Conservation (phyloP, 2,888 invertebrate species). For the Ceriagrion tenellum region DNA sequence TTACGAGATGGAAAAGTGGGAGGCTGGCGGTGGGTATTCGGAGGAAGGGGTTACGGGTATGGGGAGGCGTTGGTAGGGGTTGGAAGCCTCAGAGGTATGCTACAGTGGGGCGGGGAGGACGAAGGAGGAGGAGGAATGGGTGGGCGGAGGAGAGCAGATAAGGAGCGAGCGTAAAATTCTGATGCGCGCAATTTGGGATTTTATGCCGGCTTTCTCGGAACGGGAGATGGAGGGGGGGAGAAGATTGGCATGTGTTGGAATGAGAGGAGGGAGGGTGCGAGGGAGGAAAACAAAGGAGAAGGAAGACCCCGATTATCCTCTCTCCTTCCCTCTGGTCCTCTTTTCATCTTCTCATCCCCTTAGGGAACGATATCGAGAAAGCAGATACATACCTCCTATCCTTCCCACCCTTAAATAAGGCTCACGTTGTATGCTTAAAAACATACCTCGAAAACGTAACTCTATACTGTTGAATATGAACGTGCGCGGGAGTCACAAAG, state of each 20-base stretch:
- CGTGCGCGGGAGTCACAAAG: too few species aligned
- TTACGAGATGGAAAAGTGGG: background rate
- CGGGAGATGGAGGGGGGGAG: background rate
- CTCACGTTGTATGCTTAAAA: too few species aligned
- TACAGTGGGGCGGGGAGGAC: background rate
- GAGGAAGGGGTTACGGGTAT: background rate
- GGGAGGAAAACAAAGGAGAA: background rate
- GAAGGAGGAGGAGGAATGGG: background rate
- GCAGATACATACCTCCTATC: background rate
- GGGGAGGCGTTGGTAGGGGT: background rate
- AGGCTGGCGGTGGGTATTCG: background rate
- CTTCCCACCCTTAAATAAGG: background rate
- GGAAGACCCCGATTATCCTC: background rate
- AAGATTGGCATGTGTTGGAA: background rate
- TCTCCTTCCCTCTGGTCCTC: background rate
- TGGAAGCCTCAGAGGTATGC: background rate
- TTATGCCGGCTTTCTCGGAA: background rate
- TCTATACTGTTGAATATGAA: too few species aligned
- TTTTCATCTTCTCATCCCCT: background rate
- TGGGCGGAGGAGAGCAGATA: background rate
- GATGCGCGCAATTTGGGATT: slow-evolving; percentile 40
- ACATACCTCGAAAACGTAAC: too few species aligned
- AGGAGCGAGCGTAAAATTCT: slow-evolving; percentile 25
- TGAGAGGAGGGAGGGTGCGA: background rate
- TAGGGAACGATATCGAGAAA: background rate